Evolutionary conservation across 1,140 invertebrate genomes (phyloP).

Genomic region (Heliothis virescens): DNA sequence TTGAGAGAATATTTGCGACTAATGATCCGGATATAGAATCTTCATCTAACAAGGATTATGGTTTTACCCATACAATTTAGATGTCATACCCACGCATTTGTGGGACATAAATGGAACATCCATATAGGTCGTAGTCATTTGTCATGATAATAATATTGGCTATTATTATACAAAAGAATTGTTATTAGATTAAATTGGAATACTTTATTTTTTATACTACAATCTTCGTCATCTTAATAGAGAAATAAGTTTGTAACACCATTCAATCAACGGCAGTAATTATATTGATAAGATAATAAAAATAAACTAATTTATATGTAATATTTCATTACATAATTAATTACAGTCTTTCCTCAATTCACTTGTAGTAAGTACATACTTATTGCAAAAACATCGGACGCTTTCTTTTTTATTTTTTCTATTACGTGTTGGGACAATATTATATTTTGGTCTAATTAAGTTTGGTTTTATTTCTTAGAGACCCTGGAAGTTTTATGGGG

Average conservation of each 20-base stretch:
- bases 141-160: conserved; percentile 6
- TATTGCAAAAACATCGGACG: not conserved
- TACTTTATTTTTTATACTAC: not conserved
- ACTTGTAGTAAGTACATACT: not conserved
- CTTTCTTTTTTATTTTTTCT: not conserved
- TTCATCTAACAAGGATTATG: not conserved
- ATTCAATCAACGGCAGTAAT: not conserved
- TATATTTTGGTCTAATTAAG: too few species aligned
- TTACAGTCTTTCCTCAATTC: conserved; percentile 3
- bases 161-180: conserved; percentile 29
- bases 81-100: conserved; percentile 3
- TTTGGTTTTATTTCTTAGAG: not conserved
- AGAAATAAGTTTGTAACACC: too few species aligned
- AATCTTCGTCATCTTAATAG: too few species aligned
- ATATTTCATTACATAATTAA: not conserved
- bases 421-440: not conserved
- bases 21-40: conserved; percentile 24
- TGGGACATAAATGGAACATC: conserved; percentile 19
- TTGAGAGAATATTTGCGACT: not conserved
- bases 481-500: too few species aligned
- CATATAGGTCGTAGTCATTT: conserved; percentile 4
- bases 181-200: conserved; percentile 2
- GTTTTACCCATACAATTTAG: conserved; percentile 17
- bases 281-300: not conserved
- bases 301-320: not conserved